Base-by-base conservation (phyloP, 2,888 invertebrate species). In the Heliconius ethilla region DNA sequence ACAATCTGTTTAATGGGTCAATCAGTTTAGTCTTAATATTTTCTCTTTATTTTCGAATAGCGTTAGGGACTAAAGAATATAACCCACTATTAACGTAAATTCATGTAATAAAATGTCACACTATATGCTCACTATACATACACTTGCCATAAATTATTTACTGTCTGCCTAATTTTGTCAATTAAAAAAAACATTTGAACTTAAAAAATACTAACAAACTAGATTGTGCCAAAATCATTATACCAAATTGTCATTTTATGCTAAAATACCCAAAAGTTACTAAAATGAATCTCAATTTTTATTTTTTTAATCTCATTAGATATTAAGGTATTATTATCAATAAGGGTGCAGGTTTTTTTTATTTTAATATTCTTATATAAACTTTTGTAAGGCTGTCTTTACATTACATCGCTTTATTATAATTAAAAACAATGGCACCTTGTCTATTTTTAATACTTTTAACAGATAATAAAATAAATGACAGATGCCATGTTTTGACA, bases 351-450 rank as follows among this genome's bases (percentile, higher is more conserved):
- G 75, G 69, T 75, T 75, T 59, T 33, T 55, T 15, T 67, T 51
- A 18, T 9, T 67, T 15, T 27, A 10, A 55, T n/a, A 76, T 77
- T 79, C 75, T 75, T 82, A 37, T 69, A 27, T 62, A 3, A 11
- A 72, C 27, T 33, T 59, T 33, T 72, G n/a, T 7, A 37, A 15
- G 18, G 3, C 25, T 72, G 13, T 72, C 59, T 59, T 72, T 59
- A 33, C 72, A 72, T 59, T 72, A 72, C 37, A 59, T 72, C 25
- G 0, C 7, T 72, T 72, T 33, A 27, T 33, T 13, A 55, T 29
- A 27, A 25, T 70, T 33, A 6, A 67, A 37, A 67, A 37, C 0
- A 37, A 18, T 25, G 40, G 1, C 33, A 67, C 11, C 25, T 40
- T 69, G 25, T 45, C 25, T 29, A 6, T 25, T 40, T 13, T 37